Base-by-base conservation (phyloP, 1,140 invertebrate species). In the Hylyphantes graminicola region DNA sequence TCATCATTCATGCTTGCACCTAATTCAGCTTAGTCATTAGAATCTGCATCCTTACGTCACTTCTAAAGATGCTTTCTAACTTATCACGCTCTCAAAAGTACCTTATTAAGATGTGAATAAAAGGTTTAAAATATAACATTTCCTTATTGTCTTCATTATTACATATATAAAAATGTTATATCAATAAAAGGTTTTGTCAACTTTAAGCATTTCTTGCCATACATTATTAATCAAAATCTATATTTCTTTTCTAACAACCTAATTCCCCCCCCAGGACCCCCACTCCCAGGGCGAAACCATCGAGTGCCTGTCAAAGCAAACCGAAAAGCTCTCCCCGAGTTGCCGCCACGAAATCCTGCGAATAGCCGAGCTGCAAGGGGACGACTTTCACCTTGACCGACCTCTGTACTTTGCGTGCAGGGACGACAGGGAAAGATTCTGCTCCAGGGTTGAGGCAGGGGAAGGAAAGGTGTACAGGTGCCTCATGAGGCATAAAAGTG, bases 301-400 rank as follows among this genome's bases (percentile, higher is more conserved):
- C n/a, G 93, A 94, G 68, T 98, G 97, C 89, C 90, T 99, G 19
- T 94, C 96, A 87, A 92, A 92, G 84, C 89, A 92, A 50, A 88
- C 90, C 51, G 87, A 89, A 13, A 90, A 93, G 51, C 89, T 96
- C 8, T 90, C 90, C 50, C 85, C 90, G 19, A 90, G 91, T 51
- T 99, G 96, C 89, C 93, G 92, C 88, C 92, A 93, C 85, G 93
- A 97, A 89, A 93, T 98, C 9, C 92, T 95, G 82, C 92, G 93
- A 67, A 90, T 97, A 2, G 94, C 96, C 3, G 96, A 99, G 89
- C 92, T 97, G 50, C 92, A 93, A 87, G 93, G 96, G 0, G 96
- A 96, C 87, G 96, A 97, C 88, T 94, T 97, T 67, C 96, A 97
- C 88, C 90, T 97, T 54, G 97, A 99, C 90, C 91, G 95, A 85